These are phyloP conservation scores for Rhinichthys klamathensis DNA, from an alignment of 2,113 vertebrate genomes.

Conservation along the genomic window DNA sequence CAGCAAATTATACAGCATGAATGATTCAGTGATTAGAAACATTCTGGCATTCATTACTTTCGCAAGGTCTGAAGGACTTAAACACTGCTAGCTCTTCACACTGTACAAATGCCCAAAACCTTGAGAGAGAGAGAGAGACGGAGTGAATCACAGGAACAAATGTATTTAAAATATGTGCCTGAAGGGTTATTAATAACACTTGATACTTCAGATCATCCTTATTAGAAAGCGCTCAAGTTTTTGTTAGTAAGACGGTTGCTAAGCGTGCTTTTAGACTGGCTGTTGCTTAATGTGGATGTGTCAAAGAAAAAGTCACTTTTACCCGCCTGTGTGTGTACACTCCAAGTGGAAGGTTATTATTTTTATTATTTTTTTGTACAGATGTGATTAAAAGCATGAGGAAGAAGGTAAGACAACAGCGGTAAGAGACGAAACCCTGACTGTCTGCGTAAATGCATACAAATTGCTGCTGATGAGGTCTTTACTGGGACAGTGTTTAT, in stretches of 20 bases:
- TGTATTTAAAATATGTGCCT: slow-evolving; percentile 26
- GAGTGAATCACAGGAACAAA: slow-evolving; percentile 29
- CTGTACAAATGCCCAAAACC: slow-evolving; percentile 33
- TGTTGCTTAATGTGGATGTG: slow-evolving; percentile 8
- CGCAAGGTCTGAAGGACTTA: slow-evolving; percentile 31
- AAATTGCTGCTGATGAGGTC: slow-evolving; percentile 86
- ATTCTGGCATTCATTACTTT: slow-evolving; percentile 42
- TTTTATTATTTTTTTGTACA: slow-evolving; percentile 57
- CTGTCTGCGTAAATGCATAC: slow-evolving; percentile 87
- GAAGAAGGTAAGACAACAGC: slow-evolving; percentile 18
- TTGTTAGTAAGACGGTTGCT: neutral
- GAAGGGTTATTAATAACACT: slow-evolving; percentile 24
- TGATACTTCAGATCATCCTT: slow-evolving; percentile 1
- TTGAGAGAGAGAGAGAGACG: slow-evolving; percentile 30
- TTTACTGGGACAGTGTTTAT: slow-evolving; percentile 88
- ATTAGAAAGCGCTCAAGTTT: slow-evolving; percentile 23
- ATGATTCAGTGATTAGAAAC: slow-evolving; percentile 45
- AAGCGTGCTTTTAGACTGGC: neutral
- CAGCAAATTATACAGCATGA: slow-evolving; percentile 47
- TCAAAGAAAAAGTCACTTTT: slow-evolving; percentile 20
- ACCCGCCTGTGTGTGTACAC: neutral
- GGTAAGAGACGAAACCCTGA: slow-evolving; percentile 65
- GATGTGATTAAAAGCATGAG: slow-evolving; percentile 69
- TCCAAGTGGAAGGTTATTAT: neutral
- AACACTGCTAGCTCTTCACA: slow-evolving; percentile 32